phyloP scores from a whole-genome alignment of 2,797 vertebrate genomes.

The Malurus leucopterus region DNA sequence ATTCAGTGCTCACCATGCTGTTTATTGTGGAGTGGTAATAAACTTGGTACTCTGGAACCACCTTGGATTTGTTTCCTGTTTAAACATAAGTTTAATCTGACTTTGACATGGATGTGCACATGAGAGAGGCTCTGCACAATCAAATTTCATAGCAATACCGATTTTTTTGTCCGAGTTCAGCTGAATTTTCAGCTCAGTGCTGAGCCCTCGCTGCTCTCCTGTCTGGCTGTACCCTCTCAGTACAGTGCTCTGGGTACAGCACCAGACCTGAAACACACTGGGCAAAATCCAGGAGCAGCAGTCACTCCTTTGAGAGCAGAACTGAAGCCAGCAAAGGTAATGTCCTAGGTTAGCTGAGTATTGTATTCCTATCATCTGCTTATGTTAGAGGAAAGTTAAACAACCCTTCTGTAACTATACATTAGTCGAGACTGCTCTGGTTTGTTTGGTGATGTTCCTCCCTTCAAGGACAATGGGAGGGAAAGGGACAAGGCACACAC shows the following conservation, averaged over 20 bases:
- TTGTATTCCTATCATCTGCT: too few species aligned
- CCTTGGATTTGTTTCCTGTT: background rate
- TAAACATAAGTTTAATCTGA: background rate
- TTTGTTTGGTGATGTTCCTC: too few species aligned
- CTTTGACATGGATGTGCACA: fast-evolving
- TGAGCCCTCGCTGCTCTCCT: background rate
- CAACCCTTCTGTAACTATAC: too few species aligned
- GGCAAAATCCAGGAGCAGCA: background rate
- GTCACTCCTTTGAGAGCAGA: background rate
- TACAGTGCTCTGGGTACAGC: background rate
- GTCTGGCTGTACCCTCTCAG: background rate
- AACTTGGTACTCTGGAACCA: background rate
- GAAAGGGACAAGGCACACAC: too few species aligned
- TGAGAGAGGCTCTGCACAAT: background rate
- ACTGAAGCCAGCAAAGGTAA: background rate
- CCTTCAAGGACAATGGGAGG: too few species aligned
- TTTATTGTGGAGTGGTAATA: fast-evolving
- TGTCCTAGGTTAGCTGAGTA: too few species aligned
- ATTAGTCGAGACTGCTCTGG: too few species aligned
- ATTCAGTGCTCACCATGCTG: fast-evolving
- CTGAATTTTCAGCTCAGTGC: background rate
- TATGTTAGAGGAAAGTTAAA: too few species aligned
- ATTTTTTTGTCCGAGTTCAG: background rate
- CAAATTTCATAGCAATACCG: background rate
- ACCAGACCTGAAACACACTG: fast-evolving